These are phyloP conservation scores for Malurus leucopterus DNA, from an alignment of 2,797 vertebrate species.

Conservation along the genomic window DNA sequence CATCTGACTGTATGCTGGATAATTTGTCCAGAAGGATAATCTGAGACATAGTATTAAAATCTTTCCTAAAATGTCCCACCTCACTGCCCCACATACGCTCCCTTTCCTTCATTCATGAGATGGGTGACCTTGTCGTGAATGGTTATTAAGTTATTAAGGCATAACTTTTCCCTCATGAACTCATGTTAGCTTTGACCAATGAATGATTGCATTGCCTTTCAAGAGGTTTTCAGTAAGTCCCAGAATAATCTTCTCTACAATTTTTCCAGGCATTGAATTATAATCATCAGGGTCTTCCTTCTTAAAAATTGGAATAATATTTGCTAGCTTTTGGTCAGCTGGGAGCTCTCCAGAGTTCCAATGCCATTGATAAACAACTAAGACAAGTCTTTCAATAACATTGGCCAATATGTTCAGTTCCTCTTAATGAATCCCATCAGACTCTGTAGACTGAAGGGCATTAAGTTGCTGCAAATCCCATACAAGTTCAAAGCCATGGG, in stretches of 20 bases:
- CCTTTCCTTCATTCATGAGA: not conserved
- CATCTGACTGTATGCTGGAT: not conserved
- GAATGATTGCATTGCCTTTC: not conserved
- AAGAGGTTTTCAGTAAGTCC: not conserved
- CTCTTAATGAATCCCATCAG: not conserved
- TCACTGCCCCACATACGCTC: fast-evolving
- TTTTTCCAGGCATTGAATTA: not conserved
- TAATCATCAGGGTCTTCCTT: not conserved
- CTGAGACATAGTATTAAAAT: not conserved
- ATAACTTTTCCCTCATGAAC: not conserved
- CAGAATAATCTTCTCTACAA: not conserved
- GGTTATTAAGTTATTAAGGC: not conserved
- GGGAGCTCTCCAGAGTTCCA: not conserved
- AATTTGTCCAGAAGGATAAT: not conserved
- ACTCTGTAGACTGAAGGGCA: not conserved
- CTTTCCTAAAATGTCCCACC: not conserved
- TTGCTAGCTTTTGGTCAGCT: not conserved
- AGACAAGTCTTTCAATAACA: not conserved
- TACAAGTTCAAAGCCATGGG: not conserved
- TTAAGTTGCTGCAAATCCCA: not conserved
- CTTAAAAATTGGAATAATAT: not conserved
- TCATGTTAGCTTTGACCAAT: not conserved
- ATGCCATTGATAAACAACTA: not conserved
- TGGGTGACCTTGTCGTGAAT: not conserved
- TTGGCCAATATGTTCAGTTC: not conserved